These are phyloP conservation scores for Meiosimyza decipiens DNA, from an alignment of 2,888 invertebrate species.

Conservation along the genomic window DNA sequence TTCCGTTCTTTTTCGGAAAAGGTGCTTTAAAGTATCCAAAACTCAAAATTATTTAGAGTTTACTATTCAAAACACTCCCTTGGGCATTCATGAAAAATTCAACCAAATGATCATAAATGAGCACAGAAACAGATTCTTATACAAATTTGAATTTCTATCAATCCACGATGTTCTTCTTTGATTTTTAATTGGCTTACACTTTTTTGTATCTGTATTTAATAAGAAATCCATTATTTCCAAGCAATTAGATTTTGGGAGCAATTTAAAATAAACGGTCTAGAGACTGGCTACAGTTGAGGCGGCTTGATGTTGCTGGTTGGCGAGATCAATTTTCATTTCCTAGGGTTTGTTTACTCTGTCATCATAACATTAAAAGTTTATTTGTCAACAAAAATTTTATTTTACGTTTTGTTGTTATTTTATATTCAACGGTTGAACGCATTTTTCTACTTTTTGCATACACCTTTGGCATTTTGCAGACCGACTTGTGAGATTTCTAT, in stretches of 20 bases:
- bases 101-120: no score
- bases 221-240: slow-evolving; percentile 19
- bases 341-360: not conserved
- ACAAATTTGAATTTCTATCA: slow-evolving; percentile 7
- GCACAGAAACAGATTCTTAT: slow-evolving; percentile 17
- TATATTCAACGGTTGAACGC: slow-evolving; percentile 19
- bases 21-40: slow-evolving; percentile 1
- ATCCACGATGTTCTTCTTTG: slow-evolving; percentile 4
- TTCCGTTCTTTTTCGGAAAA: not conserved
- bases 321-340: slow-evolving; percentile 9
- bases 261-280: not conserved
- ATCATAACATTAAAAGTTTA: slow-evolving; percentile 8
- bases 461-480: no score
- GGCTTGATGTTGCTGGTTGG: not conserved
- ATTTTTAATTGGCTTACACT: slow-evolving; percentile 2
- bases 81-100: no score
- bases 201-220: slow-evolving; percentile 1
- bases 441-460: not conserved
- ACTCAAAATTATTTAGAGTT: no score
- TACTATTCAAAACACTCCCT: no score
- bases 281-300: no score
- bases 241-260: slow-evolving; percentile 10
- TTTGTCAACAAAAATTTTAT: slow-evolving; percentile 11
- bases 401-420: not conserved
- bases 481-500: no score